Evolutionary conservation across 2,888 invertebrate species (phyloP), one percentile per base, ranked within the genome.

Genomic region (Scaptomyza tumidula): DNA sequence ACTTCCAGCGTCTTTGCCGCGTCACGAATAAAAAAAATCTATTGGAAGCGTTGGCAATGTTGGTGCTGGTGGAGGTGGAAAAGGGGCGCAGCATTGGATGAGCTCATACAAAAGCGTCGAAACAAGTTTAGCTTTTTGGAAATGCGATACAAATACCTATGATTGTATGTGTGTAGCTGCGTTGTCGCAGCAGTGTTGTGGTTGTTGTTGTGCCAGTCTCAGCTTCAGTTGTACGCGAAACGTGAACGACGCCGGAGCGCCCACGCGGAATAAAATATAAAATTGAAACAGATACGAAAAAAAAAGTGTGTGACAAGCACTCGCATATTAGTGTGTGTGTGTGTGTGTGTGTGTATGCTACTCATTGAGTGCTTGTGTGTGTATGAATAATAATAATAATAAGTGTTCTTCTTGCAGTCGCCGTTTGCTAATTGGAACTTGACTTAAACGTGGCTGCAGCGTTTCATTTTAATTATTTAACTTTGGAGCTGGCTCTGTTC

Each of bases 61-160:
- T 33, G 58, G 57, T 55, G 46, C 37, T 54, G 41, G 2, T 61
- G 43, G 55, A 33, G 52, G 37, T 33, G 67, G 54, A 48, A 72
- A 57, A 43, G 35, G 67, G 56, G 46, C 57, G 53, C 58, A 76
- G 62, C 52, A 73, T 73, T 87, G 70, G 87, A 82, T 83, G 83
- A 83, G 88, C 83, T 83, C 83, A 83, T 83, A 71, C 80, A 61
- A 87, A 82, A 78, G 68, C 81, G 68, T 48, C 70, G 73, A 87
- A 83, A 83, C 83, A 83, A 83, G 83, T 83, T 83, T 82, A 82
- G 83, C 88, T 77, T 85, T 83, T 85, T 79, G 71, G 71, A 78
- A 77, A 71, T 70, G 70, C 76, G 85, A 85, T 61, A 78, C 71
- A 57, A 61, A 48, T 59, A 48, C 57, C 27, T 46, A 27, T 27